A percentile compares a stretch with the other conserved stretches of the same genome.
These are phyloP conservation scores for Eidolon dupreanum DNA, from an alignment of 2,797 vertebrate species.

Conservation along the genomic window DNA sequence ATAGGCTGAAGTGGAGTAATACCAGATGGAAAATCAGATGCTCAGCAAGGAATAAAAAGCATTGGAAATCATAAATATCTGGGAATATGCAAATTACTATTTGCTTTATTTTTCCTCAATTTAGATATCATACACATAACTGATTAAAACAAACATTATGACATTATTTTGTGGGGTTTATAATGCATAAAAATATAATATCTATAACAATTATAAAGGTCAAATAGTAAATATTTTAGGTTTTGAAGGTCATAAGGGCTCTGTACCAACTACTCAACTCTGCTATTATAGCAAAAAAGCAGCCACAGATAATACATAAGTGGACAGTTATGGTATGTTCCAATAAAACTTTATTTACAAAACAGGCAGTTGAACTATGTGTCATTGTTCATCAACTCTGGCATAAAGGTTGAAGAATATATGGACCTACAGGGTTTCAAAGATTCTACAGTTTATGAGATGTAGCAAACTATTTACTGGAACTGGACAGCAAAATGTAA, in stretches of 20 bases:
- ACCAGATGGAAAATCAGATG: not conserved
- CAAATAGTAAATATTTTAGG: not conserved
- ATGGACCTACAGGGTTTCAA: not conserved
- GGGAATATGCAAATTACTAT: not conserved
- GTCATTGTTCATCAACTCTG: not conserved
- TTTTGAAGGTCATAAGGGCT: not conserved
- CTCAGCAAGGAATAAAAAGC: not conserved
- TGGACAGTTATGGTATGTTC: not conserved
- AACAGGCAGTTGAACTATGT: not conserved
- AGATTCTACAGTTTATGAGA: not conserved
- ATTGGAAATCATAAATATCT: not conserved
- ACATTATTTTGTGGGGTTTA: not conserved
- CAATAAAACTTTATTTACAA: constrained; percentile 5
- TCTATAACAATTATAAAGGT: not conserved
- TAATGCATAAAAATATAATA: not conserved
- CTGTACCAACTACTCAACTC: not conserved
- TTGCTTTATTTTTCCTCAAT: not conserved
- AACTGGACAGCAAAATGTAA: not conserved
- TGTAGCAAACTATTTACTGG: not conserved
- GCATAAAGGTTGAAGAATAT: not conserved
- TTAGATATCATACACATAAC: not conserved
- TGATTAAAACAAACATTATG: not conserved
- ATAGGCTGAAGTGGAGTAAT: not conserved
- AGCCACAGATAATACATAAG: not conserved
- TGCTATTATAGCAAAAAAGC: not conserved